Evolutionary conservation across 2,888 invertebrate genomes (phyloP).

Genomic region (Ceramica pisi): DNA sequence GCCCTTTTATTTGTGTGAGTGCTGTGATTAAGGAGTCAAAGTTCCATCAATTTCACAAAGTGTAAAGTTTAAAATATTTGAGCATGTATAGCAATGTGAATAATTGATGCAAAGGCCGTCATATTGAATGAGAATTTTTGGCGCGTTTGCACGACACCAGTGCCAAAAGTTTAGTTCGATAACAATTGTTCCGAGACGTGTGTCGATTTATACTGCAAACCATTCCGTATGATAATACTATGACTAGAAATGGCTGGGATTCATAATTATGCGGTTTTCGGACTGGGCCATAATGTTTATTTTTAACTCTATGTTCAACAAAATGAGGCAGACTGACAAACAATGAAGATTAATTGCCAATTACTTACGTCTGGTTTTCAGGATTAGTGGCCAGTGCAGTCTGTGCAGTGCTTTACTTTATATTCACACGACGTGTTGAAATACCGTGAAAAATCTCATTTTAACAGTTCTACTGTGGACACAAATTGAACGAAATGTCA

Average conservation of each 20-base stretch:
- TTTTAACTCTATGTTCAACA: slow-evolving; percentile 32
- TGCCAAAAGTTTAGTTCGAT: slow-evolving; percentile 33
- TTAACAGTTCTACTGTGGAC: no score
- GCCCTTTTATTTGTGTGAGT: no score
- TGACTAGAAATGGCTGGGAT: neutral
- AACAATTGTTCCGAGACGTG: slow-evolving; percentile 7
- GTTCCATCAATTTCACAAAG: neutral
- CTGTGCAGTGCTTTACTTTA: slow-evolving; percentile 18
- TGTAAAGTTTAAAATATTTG: neutral
- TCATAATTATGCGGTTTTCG: neutral
- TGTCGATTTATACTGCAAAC: slow-evolving; percentile 3
- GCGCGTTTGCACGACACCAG: slow-evolving; percentile 17
- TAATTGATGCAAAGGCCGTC: neutral
- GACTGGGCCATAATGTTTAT: slow-evolving; percentile 24
- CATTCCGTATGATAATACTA: slow-evolving; percentile 7
- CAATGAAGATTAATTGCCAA: slow-evolving; percentile 30
- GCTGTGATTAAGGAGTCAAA: no score
- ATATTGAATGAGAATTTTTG: slow-evolving; percentile 27
- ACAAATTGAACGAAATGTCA: no score
- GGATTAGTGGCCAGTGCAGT: slow-evolving; percentile 37
- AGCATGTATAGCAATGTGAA: neutral
- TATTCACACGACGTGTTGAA: neutral
- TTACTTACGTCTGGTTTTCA: slow-evolving; percentile 24
- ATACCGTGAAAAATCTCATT: neutral
- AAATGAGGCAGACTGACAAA: slow-evolving; percentile 16